phyloP scores from a whole-genome alignment of 2,113 vertebrate species.

The Perognathus longimembris region DNA sequence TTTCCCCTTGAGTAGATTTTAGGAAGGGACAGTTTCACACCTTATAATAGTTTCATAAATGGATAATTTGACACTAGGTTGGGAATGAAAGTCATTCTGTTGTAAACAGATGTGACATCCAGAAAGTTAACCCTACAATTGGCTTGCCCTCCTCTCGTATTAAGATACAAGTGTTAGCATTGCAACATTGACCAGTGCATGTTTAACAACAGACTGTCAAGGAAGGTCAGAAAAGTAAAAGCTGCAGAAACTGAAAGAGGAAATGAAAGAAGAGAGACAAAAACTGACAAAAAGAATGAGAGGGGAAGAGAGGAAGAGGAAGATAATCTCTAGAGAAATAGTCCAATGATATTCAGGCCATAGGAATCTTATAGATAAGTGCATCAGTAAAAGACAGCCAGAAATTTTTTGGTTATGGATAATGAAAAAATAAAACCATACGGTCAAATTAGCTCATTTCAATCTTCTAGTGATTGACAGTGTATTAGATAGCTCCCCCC shows the following conservation, averaged over 20 bases:
- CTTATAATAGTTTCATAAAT: slow-evolving; percentile 36
- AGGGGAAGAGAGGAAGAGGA: not conserved
- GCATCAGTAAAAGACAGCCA: slow-evolving; percentile 43
- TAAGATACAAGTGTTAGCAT: not conserved
- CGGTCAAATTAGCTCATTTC: slow-evolving; percentile 63
- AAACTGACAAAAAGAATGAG: too few relatives aligned
- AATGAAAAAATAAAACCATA: slow-evolving; percentile 62
- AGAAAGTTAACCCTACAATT: slow-evolving; percentile 7
- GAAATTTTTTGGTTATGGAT: slow-evolving; percentile 52
- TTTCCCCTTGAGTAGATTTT: slow-evolving; percentile 5
- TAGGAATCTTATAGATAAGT: slow-evolving; percentile 46
- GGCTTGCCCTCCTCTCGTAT: not conserved
- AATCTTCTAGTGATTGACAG: slow-evolving; percentile 37
- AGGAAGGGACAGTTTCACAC: slow-evolving; percentile 32
- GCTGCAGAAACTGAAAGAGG: not conserved
- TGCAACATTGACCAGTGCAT: not conserved
- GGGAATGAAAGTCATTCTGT: slow-evolving; percentile 13
- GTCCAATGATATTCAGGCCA: not conserved
- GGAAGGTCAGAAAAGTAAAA: not conserved
- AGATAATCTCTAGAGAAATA: not conserved
- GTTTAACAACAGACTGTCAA: slow-evolving; percentile 39
- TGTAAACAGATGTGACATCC: slow-evolving; percentile 29
- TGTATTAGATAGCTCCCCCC: not conserved
- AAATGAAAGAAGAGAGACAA: not conserved
- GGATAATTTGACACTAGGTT: slow-evolving; percentile 34